Conservation (phyloP, 2,797 vertebrate species). For the Hydrophis major region DNA sequence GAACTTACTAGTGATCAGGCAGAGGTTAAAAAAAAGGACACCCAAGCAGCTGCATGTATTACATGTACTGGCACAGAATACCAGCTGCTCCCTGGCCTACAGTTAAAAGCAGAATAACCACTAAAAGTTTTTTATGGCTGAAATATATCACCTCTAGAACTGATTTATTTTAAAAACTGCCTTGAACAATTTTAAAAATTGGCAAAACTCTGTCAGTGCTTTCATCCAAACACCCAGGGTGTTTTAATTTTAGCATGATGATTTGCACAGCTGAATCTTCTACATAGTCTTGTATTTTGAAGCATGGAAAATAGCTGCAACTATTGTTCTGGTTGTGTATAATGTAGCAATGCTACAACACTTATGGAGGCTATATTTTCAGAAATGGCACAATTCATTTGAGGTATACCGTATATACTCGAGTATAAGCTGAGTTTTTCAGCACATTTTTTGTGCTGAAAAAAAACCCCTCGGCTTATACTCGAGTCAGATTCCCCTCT, state of each 20-base stretch:
- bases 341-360: not conserved
- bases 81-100: slow-evolving; percentile 41
- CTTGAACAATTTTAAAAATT: slow-evolving; percentile 58
- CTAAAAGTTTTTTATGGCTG: slow-evolving; percentile 59
- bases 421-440: no score
- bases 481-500: no score
- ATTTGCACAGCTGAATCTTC: slow-evolving; percentile 44
- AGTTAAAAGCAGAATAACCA: slow-evolving; percentile 46
- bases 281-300: slow-evolving; percentile 12
- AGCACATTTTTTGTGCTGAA: no score
- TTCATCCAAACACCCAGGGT: slow-evolving; percentile 53
- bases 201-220: slow-evolving; percentile 60
- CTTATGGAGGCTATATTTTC: not conserved
- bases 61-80: slow-evolving; percentile 36
- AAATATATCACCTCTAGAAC: slow-evolving; percentile 63
- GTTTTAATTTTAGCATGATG: slow-evolving; percentile 56
- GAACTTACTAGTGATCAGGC: slow-evolving; percentile 61
- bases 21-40: slow-evolving; percentile 32
- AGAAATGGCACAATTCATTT: not conserved
- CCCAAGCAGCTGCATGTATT: slow-evolving; percentile 40
- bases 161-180: slow-evolving; percentile 63
- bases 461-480: no score
- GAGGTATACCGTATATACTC: not conserved
- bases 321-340: slow-evolving; percentile 33
- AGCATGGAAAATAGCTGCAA: slow-evolving; percentile 31